A percentile compares a stretch with the other conserved stretches of the same genome.
phyloP scores from a whole-genome alignment of 1,140 invertebrate genomes.

The Aporrectodea caliginosa region DNA sequence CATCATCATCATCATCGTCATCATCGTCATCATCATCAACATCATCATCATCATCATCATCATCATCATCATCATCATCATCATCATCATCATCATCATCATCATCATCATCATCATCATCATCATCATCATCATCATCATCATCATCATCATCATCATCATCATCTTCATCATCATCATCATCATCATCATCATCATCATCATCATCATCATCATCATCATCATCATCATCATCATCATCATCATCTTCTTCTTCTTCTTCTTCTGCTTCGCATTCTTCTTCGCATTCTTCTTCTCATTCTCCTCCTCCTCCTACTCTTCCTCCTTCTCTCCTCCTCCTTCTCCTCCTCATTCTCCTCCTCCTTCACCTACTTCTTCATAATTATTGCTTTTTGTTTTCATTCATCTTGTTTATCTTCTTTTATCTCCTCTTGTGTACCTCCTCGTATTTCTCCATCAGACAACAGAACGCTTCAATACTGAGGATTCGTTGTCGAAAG shows the following conservation, averaged over 20 bases:
- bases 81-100: slow-evolving; percentile 2
- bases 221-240: background rate
- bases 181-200: background rate
- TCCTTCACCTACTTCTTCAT: no score
- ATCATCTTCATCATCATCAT: background rate
- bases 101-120: slow-evolving; percentile 3
- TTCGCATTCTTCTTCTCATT: no score
- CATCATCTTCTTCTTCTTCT: background rate
- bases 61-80: slow-evolving; percentile 2
- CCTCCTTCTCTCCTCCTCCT: no score
- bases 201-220: background rate
- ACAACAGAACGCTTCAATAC: no score
- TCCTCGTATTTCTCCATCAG: no score
- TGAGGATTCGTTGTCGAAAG: no score
- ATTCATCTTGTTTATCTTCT: no score
- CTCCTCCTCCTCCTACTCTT: no score
- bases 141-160: slow-evolving; percentile 2
- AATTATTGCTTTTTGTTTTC: no score
- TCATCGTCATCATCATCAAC: background rate
- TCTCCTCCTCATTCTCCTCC: no score
- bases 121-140: slow-evolving; percentile 2
- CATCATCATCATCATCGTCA: background rate
- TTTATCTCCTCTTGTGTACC: no score
- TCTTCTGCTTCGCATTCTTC: background rate
- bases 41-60: background rate